A percentile compares a stretch with the other conserved stretches of the same genome.
Conservation (phyloP, 2,797 vertebrate species). For the Xenops minutus region DNA sequence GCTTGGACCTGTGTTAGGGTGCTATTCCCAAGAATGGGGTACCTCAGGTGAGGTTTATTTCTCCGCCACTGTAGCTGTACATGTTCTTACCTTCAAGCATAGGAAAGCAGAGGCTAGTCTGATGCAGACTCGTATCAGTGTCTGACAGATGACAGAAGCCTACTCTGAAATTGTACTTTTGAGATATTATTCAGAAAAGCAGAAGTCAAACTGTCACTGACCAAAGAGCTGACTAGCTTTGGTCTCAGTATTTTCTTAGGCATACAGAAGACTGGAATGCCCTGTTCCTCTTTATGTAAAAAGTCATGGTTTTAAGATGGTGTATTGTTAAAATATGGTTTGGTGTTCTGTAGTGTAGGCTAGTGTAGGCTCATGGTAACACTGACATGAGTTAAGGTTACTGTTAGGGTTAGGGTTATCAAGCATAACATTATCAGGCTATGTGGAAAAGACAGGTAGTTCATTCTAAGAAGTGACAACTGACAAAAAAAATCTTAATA, state of each 20-base stretch:
- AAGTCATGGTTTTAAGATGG: fast-evolving
- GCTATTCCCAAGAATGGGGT: neutral
- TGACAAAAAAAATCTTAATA: neutral
- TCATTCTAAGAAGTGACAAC: neutral
- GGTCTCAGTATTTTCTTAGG: neutral
- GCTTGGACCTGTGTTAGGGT: neutral
- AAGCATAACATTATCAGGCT: neutral
- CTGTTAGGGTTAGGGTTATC: too few relatives aligned
- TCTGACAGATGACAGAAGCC: too few relatives aligned
- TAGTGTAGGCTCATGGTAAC: neutral
- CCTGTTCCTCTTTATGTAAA: neutral
- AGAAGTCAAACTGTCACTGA: neutral
- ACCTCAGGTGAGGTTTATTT: neutral
- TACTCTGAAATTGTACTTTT: neutral
- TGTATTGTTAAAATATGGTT: neutral
- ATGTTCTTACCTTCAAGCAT: neutral
- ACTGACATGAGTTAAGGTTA: fast-evolving
- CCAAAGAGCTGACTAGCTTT: neutral
- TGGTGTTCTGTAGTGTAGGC: neutral
- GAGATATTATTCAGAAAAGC: neutral
- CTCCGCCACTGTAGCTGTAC: fast-evolving
- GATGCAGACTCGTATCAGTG: neutral
- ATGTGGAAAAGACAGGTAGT: neutral
- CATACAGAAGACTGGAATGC: neutral
- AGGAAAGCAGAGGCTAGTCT: neutral